A percentile compares a stretch with the other conserved stretches of the same genome.
These are phyloP conservation scores for Cyprinus carpio DNA, from an alignment of 2,113 vertebrate genomes.

Conservation along the genomic window DNA sequence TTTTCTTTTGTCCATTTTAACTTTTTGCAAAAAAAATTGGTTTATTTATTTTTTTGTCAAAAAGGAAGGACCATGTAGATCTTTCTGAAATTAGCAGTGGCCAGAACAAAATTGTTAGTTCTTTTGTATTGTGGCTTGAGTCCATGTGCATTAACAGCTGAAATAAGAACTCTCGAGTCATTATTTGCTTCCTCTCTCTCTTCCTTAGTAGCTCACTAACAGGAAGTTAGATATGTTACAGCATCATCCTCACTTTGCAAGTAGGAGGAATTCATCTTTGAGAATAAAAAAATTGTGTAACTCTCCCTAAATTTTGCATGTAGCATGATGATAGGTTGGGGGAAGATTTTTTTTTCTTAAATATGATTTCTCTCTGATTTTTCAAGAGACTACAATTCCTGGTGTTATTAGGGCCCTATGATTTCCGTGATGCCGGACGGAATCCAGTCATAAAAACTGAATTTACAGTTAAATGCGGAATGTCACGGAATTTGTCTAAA, in stretches of 20 bases:
- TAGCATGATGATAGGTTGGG: neutral
- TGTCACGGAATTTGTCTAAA: too few relatives aligned
- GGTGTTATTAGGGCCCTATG: too few relatives aligned
- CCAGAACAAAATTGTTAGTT: neutral
- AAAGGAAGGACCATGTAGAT: neutral
- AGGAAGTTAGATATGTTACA: conserved; percentile 44
- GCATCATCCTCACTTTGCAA: conserved; percentile 20
- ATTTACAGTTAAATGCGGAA: too few relatives aligned
- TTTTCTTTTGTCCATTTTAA: neutral
- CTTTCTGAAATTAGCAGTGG: neutral
- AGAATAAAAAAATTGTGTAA: neutral
- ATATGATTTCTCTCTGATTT: neutral
- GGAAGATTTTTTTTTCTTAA: neutral
- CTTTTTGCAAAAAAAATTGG: neutral
- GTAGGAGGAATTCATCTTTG: conserved; percentile 12
- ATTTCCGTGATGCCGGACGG: too few relatives aligned
- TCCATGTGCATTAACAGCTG: neutral
- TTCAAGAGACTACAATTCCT: neutral
- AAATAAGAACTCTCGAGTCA: conserved; percentile 47
- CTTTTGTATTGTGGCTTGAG: neutral
- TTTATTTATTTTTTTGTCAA: neutral
- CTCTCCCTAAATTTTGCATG: neutral
- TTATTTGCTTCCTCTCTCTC: conserved; percentile 40
- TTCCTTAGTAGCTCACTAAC: conserved; percentile 47
- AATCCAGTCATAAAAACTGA: too few relatives aligned